phyloP scores from a whole-genome alignment of 1,140 invertebrate species.

The Pseudachorutes palmiensis region DNA sequence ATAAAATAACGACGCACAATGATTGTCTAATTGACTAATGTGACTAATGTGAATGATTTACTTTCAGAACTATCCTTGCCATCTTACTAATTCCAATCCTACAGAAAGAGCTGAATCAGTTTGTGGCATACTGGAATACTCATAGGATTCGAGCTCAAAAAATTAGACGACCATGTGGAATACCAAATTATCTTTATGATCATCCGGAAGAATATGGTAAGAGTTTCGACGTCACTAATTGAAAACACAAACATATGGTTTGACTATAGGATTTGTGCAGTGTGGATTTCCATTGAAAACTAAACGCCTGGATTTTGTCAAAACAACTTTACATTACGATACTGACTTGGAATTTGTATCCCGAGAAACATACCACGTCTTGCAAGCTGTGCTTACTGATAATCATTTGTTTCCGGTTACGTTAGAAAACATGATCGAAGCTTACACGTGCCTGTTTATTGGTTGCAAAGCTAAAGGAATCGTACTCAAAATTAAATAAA shows the following conservation, averaged over 20 bases:
- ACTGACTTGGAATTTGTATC: neutral
- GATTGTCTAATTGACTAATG: too few relatives aligned
- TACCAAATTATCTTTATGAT: neutral
- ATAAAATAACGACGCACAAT: neutral
- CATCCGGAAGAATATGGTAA: constrained; percentile 1
- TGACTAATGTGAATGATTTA: too few relatives aligned
- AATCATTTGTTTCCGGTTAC: neutral
- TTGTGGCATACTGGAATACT: neutral
- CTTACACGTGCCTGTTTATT: neutral
- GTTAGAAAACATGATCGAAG: neutral
- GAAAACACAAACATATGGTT: neutral
- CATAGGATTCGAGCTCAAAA: neutral
- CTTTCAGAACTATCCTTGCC: neutral
- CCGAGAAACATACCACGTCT: neutral
- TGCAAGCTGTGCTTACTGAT: neutral
- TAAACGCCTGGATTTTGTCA: neutral
- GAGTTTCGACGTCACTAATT: neutral
- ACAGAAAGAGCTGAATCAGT: neutral
- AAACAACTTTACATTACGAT: neutral
- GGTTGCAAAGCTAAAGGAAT: too few relatives aligned
- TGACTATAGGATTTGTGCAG: neutral
- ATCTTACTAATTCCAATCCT: neutral
- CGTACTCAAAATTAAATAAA: too few relatives aligned
- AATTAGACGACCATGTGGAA: neutral
- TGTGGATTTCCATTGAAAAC: neutral